These are phyloP conservation scores for Halichoerus grypus DNA, from an alignment of 2,113 vertebrate species.

Conservation along the genomic window DNA sequence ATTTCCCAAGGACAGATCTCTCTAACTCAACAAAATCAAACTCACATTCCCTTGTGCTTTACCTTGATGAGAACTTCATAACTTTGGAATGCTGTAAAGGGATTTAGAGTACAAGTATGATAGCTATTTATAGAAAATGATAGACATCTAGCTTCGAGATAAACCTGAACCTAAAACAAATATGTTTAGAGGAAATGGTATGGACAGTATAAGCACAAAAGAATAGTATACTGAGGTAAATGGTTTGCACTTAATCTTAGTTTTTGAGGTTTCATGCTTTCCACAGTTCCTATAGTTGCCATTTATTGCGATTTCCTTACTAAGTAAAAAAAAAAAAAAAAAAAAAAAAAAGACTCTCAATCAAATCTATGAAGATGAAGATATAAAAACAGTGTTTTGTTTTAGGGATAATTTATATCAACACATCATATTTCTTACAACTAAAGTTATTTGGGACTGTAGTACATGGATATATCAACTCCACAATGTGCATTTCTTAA, in stretches of 20 bases:
- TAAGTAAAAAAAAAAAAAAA: background rate
- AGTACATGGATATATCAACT: background rate
- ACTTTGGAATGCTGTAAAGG: slow-evolving; percentile 40
- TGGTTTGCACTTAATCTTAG: background rate
- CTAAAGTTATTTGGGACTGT: background rate
- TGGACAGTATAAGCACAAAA: background rate
- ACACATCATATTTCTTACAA: background rate
- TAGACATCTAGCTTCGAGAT: background rate
- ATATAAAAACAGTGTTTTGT: background rate
- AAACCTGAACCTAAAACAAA: background rate
- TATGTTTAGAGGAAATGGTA: background rate
- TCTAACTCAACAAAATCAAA: slow-evolving; percentile 75
- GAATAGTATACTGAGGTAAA: background rate
- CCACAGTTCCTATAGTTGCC: background rate
- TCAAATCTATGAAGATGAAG: background rate
- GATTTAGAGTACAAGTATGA: slow-evolving; percentile 56
- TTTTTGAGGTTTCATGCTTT: background rate
- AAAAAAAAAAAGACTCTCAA: background rate
- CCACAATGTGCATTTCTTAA: background rate
- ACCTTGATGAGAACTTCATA: slow-evolving; percentile 58
- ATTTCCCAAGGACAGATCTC: slow-evolving; percentile 78
- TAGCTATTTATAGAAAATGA: slow-evolving; percentile 62
- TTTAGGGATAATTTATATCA: background rate
- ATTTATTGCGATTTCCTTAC: background rate
- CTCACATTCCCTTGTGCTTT: slow-evolving; percentile 41